Base-by-base conservation (phyloP, 2,113 vertebrate species). In the Brevimyrus niger region DNA sequence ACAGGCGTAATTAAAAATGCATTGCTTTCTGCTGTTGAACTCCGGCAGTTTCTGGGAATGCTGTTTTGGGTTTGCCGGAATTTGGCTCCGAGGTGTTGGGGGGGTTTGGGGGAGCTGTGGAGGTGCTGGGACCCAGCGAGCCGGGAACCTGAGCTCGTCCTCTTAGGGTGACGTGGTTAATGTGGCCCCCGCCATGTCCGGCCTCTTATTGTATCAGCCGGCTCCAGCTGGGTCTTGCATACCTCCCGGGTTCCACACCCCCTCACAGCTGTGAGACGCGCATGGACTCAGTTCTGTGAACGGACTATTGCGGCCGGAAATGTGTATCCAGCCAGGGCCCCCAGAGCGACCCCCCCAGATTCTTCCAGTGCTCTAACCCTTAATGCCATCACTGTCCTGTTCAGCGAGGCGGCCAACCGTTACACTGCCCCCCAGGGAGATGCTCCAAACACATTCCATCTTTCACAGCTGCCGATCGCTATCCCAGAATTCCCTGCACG, bases 1-100 rank as follows among this genome's bases (percentile, higher is more conserved):
- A 61, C 73, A 65, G 51, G 44, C 53, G 17, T 84, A 89, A 89
- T 82, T 89, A 89, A 58, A 88, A 50, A n/a, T 69, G n/a, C 11
- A 13, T 42, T 46, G 47, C 23, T 83, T 38, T 42, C 50, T 44
- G 35, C 76, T n/a, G 3, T 4, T n/a, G 50, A 15, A 15, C 19
- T 48, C 23, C 23, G n/a, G 31, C 21, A 69, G 5, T 69, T 69
- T 73, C 27, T 7, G 17, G 88, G 47, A 76, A 80, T 65, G 35
- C 38, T 42, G 76, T 27, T 8, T 5, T 5, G 4, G 4, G 38
- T 19, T 19, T 31, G 48, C 19, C 11, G 11, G 86, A 46, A 27
- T 85, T 42, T 85, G 27, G 21, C 27, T 38, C 51, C 7, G 13
- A 55, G 38, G 80, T 21, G n/a, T 82, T 31, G 21, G 8, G n/a